These are phyloP conservation scores for Drosophila serrata DNA, from an alignment of 1,140 invertebrate species.

Conservation along the genomic window DNA sequence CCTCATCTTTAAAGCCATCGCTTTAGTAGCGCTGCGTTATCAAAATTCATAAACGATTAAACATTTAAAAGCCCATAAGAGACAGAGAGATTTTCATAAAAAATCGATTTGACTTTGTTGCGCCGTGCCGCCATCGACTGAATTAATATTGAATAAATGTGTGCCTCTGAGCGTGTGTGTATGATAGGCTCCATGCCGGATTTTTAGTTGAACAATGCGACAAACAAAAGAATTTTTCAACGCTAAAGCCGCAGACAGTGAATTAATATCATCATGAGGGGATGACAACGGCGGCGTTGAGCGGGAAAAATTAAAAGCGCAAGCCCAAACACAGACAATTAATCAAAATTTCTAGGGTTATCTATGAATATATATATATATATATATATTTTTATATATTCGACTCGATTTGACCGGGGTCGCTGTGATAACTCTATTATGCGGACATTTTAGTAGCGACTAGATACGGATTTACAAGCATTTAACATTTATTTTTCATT, in stretches of 20 bases:
- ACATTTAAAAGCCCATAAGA: conserved; percentile 83
- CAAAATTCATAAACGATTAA: conserved; percentile 83
- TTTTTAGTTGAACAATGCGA: conserved; percentile 60
- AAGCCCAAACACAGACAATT: conserved; percentile 70
- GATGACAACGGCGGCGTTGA: conserved; percentile 44
- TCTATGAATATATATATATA: not conserved
- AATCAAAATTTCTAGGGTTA: conserved; percentile 64
- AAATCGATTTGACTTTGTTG: conserved; percentile 78
- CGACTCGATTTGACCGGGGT: conserved; percentile 28
- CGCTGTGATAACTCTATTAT: conserved; percentile 77
- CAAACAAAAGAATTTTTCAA: conserved; percentile 72
- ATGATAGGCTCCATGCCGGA: conserved; percentile 21
- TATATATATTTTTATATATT: not conserved
- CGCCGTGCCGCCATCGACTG: conserved; percentile 53
- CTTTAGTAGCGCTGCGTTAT: conserved; percentile 63
- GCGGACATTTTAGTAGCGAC: conserved; percentile 71
- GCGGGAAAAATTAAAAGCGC: conserved; percentile 75
- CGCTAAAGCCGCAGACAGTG: conserved; percentile 63
- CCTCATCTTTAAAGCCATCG: conserved; percentile 29
- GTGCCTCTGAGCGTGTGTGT: conserved; percentile 29
- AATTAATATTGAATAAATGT: conserved; percentile 62
- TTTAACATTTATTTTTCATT: conserved; percentile 59
- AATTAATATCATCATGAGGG: conserved; percentile 55
- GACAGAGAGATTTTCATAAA: conserved; percentile 76
- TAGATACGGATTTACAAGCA: conserved; percentile 72